Percentiles rank a stretch among this genome's conserved stretches.
Evolutionary conservation across 2,888 invertebrate genomes (phyloP).

Genomic region (Epinotia nisella): DNA sequence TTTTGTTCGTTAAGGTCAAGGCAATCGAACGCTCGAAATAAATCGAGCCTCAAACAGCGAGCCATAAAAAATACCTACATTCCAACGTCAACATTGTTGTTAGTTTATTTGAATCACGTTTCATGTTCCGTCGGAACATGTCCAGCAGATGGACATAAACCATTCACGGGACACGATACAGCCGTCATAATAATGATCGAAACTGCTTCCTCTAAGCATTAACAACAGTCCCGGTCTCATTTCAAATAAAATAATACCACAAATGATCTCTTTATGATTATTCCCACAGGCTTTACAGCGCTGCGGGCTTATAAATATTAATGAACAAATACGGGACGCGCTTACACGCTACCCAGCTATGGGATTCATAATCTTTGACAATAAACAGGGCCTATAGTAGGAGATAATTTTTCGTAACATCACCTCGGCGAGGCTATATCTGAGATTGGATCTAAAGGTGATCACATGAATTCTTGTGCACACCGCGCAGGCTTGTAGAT

Average conservation of each 20-base stretch:
- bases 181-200: slow-evolving; percentile 45
- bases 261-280: slow-evolving; percentile 43
- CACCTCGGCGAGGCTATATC: slow-evolving; percentile 74
- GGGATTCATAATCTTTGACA: slow-evolving; percentile 72
- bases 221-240: slow-evolving; percentile 42
- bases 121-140: slow-evolving; percentile 30
- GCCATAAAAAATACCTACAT: slow-evolving; percentile 24
- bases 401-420: slow-evolving; percentile 79
- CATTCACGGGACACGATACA: slow-evolving; percentile 37
- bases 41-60: slow-evolving; percentile 15
- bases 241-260: slow-evolving; percentile 45
- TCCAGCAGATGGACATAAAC: slow-evolving; percentile 33
- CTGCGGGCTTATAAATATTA: slow-evolving; percentile 55
- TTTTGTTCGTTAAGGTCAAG: slow-evolving; percentile 69
- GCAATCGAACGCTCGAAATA: slow-evolving; percentile 45
- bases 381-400: slow-evolving; percentile 65
- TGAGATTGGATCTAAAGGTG: slow-evolving; percentile 80
- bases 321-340: slow-evolving; percentile 55
- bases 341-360: slow-evolving; percentile 46
- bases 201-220: slow-evolving; percentile 45
- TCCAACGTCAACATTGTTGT: slow-evolving; percentile 11
- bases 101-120: slow-evolving; percentile 27
- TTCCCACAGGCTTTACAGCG: slow-evolving; percentile 41
- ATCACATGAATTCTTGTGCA: slow-evolving; percentile 82
- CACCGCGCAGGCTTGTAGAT: slow-evolving; percentile 80